phyloP scores from a whole-genome alignment of 2,888 invertebrate species.

The Amblyjoppa proteus region DNA sequence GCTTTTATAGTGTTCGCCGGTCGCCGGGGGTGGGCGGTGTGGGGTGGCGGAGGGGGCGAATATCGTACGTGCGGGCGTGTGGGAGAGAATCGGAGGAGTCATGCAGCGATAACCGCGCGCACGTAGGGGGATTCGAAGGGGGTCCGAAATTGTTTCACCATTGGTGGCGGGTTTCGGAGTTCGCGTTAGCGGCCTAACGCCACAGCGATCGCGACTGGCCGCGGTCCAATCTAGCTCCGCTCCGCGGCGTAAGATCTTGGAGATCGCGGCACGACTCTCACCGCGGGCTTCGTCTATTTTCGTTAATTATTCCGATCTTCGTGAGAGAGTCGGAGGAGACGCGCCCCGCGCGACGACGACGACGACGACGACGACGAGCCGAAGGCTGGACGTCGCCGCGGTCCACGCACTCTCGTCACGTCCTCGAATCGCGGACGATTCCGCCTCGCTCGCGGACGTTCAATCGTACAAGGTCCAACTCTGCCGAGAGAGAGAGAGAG shows the following conservation, averaged over 20 bases:
- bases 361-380: neutral
- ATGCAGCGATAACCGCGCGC: constrained; percentile 1
- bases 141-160: constrained; percentile 24
- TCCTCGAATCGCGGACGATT: too few relatives aligned
- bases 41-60: neutral
- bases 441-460: too few relatives aligned
- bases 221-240: constrained; percentile 55
- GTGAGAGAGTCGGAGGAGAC: constrained; percentile 57
- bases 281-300: constrained; percentile 77
- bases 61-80: neutral
- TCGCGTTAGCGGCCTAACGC: neutral
- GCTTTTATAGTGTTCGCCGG: constrained; percentile 1
- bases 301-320: constrained; percentile 75
- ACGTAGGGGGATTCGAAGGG: neutral
- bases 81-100: neutral
- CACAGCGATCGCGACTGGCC: constrained; percentile 51
- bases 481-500: too few relatives aligned
- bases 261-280: neutral
- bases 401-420: too few relatives aligned
- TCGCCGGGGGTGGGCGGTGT: neutral
- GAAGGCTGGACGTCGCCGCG: neutral
- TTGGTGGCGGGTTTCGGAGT: constrained; percentile 10
- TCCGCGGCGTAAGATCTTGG: neutral
- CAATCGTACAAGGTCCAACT: too few relatives aligned
- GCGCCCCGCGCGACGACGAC: neutral